phyloP scores from a whole-genome alignment of 2,113 vertebrate genomes.

The Hippocampus mohnikei region DNA sequence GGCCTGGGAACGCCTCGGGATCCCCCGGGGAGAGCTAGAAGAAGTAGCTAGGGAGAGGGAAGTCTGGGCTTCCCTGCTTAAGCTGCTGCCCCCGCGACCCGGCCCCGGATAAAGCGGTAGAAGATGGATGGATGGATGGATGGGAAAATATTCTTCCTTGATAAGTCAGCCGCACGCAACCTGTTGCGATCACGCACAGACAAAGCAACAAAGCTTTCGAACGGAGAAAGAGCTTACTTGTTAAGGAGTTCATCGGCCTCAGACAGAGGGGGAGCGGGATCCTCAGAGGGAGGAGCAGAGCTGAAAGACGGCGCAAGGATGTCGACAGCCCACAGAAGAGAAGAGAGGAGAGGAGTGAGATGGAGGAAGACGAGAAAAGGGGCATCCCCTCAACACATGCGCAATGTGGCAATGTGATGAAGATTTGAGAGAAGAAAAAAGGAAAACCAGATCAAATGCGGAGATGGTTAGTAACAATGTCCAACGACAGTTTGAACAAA shows the following conservation, averaged over 20 bases:
- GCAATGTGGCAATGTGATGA: not conserved
- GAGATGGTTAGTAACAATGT: conserved; percentile 61
- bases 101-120: too few species aligned
- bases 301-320: conserved; percentile 58
- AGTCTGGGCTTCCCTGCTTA: too few species aligned
- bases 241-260: conserved; percentile 90
- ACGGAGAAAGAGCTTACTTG: conserved; percentile 79
- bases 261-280: conserved; percentile 82
- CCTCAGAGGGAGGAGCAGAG: conserved; percentile 79
- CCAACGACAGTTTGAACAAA: conserved; percentile 25
- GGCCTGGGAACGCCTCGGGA: too few species aligned
- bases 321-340: conserved; percentile 29
- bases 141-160: not conserved
- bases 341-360: conserved; percentile 15
- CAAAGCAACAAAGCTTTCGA: conserved; percentile 10
- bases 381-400: conserved; percentile 10
- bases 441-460: conserved; percentile 38
- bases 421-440: conserved; percentile 14
- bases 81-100: too few species aligned
- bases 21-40: too few species aligned
- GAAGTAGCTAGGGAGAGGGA: too few species aligned
- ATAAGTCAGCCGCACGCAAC: not conserved
- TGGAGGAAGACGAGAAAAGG: conserved; percentile 5
- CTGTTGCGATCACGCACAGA: not conserved
- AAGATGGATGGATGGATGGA: too few species aligned